Conservation (phyloP, 2,113 vertebrate species). For the Martes martes region DNA sequence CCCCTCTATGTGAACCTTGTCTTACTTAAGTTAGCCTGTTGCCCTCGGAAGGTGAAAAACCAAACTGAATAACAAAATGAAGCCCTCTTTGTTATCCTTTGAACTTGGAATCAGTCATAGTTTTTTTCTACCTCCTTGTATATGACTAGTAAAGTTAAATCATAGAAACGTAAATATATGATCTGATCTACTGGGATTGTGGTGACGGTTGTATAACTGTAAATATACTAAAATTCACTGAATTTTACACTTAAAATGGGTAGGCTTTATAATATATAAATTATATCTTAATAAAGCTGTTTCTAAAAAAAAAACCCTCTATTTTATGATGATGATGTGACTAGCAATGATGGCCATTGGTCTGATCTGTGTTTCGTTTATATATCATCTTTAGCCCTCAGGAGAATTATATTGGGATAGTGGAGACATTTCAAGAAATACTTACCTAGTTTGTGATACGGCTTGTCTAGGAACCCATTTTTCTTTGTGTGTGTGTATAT, state of each 20-base stretch:
- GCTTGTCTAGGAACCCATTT: not conserved
- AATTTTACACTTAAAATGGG: not conserved
- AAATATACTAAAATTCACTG: not conserved
- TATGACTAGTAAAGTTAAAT: not conserved
- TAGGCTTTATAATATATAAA: not conserved
- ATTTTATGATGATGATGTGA: not conserved
- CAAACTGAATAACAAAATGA: not conserved
- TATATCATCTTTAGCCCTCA: not conserved
- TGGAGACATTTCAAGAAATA: not conserved
- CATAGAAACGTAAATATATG: not conserved
- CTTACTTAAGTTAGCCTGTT: not conserved
- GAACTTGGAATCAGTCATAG: not conserved
- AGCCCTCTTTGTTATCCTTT: not conserved
- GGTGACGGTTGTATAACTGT: not conserved
- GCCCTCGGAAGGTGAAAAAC: not conserved
- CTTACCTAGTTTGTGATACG: not conserved
- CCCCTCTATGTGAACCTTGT: not conserved
- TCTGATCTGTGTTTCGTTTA: not conserved
- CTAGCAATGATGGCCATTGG: not conserved
- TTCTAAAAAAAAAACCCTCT: not conserved
- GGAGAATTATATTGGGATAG: not conserved
- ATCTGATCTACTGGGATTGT: not conserved
- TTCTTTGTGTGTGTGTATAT: not conserved
- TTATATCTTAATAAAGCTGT: not conserved
- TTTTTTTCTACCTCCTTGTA: not conserved